These are phyloP conservation scores for Yponomeuta evonymella DNA, from an alignment of 2,888 invertebrate genomes.

Conservation along the genomic window DNA sequence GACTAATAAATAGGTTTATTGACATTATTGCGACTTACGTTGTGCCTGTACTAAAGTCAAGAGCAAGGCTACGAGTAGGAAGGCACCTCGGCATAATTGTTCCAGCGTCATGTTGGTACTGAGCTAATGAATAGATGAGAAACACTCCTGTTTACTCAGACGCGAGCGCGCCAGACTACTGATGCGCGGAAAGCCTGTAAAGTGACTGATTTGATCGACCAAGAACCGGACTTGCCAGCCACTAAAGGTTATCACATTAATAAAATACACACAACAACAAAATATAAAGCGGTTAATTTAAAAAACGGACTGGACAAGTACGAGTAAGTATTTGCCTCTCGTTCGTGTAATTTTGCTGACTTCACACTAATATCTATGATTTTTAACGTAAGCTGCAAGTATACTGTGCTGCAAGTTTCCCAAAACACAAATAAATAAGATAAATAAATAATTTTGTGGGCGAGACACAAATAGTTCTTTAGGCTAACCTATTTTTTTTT, in stretches of 20 bases:
- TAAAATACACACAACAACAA: constrained; percentile 11
- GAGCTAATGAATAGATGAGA: no score
- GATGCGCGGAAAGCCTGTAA: constrained; percentile 33
- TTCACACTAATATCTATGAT: no score
- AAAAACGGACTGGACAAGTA: no score
- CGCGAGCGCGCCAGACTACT: not conserved
- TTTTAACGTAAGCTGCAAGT: no score
- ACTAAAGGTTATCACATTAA: constrained; percentile 17
- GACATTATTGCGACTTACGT: not conserved
- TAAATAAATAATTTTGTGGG: no score
- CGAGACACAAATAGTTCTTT: no score
- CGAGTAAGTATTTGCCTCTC: no score
- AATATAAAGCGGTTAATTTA: not conserved
- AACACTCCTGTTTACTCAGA: not conserved
- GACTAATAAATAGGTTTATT: not conserved
- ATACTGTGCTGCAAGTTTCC: no score
- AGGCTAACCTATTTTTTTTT: no score
- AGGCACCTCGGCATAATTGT: not conserved
- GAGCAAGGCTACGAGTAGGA: not conserved
- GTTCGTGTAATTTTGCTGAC: no score
- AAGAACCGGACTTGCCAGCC: constrained; percentile 28
- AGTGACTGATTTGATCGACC: constrained; percentile 51
- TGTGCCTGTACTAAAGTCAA: not conserved
- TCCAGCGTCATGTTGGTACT: not conserved
- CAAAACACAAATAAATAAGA: no score